Percentiles rank a stretch among this genome's conserved stretches.
phyloP scores from a whole-genome alignment of 1,140 invertebrate species.

The Ericerus pela region DNA sequence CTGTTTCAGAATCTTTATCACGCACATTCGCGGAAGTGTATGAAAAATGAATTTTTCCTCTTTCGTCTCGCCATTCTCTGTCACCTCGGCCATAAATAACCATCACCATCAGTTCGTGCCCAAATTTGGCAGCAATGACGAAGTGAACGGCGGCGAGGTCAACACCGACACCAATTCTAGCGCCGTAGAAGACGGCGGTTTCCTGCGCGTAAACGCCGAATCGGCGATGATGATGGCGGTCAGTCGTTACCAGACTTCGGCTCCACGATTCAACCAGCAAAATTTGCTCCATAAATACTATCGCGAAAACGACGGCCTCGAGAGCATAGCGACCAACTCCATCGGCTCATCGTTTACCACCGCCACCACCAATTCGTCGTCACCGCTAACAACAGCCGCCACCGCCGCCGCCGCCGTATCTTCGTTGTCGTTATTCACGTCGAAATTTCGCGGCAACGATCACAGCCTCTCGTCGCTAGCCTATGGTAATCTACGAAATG shows the following conservation, averaged over 20 bases:
- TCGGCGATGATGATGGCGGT: not conserved
- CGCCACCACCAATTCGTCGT: not conserved
- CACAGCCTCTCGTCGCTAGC: not conserved
- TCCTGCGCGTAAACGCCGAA: not conserved
- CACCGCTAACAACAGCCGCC: not conserved
- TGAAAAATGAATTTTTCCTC: conserved; percentile 1
- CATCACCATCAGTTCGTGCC: not conserved
- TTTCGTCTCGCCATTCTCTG: not conserved
- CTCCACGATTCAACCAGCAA: conserved; percentile 11
- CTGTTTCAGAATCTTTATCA: not conserved
- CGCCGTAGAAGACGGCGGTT: not conserved
- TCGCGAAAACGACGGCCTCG: not conserved
- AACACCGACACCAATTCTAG: not conserved
- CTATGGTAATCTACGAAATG: not conserved
- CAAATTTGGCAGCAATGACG: not conserved
- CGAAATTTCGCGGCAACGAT: not conserved
- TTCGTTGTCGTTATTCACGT: not conserved
- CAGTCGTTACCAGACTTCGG: not conserved
- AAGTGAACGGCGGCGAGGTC: not conserved
- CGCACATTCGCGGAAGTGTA: not conserved
- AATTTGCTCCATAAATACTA: conserved; percentile 1
- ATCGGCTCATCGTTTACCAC: too few species aligned
- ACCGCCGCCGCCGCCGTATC: not conserved
- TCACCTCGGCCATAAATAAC: not conserved
- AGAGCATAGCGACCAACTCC: not conserved